Percentiles rank a stretch among this genome's conserved stretches.
These are phyloP conservation scores for Drosophila neonasuta DNA, from an alignment of 2,888 invertebrate genomes.

Conservation along the genomic window DNA sequence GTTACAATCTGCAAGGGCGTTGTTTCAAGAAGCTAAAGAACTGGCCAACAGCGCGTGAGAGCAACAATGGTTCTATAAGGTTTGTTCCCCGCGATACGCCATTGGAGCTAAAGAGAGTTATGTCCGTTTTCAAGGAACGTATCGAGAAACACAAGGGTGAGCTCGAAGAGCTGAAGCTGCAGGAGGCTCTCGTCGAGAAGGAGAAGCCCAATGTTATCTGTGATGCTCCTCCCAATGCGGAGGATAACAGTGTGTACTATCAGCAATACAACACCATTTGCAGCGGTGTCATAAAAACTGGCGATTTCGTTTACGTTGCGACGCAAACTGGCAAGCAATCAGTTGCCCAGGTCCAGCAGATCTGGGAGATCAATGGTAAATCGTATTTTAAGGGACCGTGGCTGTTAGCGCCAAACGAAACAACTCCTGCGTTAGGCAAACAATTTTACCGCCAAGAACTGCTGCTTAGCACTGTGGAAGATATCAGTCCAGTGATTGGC, in stretches of 20 bases:
- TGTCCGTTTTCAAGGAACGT: slow-evolving; percentile 96
- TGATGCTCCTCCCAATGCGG: slow-evolving; percentile 85
- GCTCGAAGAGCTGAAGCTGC: slow-evolving; percentile 91
- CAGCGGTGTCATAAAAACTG: slow-evolving; percentile 91
- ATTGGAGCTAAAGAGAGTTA: slow-evolving; percentile 92
- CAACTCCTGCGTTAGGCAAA: slow-evolving; percentile 89
- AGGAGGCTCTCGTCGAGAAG: slow-evolving; percentile 92
- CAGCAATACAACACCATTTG: slow-evolving; percentile 95
- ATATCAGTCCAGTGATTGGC: slow-evolving; percentile 94
- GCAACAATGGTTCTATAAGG: slow-evolving; percentile 84
- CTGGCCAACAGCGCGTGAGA: slow-evolving; percentile 85
- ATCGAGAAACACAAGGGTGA: slow-evolving; percentile 95
- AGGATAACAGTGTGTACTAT: slow-evolving; percentile 92
- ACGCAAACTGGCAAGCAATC: slow-evolving; percentile 94
- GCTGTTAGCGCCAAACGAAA: slow-evolving; percentile 94
- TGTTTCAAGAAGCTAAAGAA: slow-evolving; percentile 97
- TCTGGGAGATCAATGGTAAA: slow-evolving; percentile 97
- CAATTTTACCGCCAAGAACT: slow-evolving; percentile 97
- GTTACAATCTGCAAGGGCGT: slow-evolving; percentile 92
- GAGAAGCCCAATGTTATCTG: slow-evolving; percentile 93
- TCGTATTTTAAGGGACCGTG: slow-evolving; percentile 97
- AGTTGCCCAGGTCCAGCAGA: slow-evolving; percentile 95
- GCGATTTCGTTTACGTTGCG: slow-evolving; percentile 97
- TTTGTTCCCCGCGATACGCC: slow-evolving; percentile 88
- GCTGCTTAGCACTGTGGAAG: slow-evolving; percentile 94